Evolutionary conservation across 1,140 invertebrate species (phyloP).

Genomic region (Papilio glaucus): DNA sequence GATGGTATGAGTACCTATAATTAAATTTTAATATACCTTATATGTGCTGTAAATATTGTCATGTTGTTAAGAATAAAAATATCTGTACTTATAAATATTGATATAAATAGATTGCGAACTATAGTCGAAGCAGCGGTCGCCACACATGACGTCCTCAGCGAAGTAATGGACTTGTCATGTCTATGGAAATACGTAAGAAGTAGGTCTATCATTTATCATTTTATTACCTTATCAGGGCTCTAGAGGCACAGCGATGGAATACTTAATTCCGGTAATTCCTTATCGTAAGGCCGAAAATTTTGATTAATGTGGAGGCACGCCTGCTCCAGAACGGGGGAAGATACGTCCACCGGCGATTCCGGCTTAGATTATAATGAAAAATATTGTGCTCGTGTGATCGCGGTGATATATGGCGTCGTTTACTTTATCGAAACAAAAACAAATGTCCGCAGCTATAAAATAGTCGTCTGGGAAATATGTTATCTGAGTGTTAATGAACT

Average conservation of each 20-base stretch:
- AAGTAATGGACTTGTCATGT: slow-evolving; percentile 81
- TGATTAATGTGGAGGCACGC: slow-evolving; percentile 64
- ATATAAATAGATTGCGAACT: slow-evolving; percentile 1
- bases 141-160: slow-evolving; percentile 60
- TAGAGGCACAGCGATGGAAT: slow-evolving; percentile 46
- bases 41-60: too few relatives aligned
- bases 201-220: slow-evolving; percentile 72
- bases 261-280: slow-evolving; percentile 60
- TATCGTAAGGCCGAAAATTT: slow-evolving; percentile 63
- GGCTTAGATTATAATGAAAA: slow-evolving; percentile 66
- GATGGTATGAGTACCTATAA: too few relatives aligned
- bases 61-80: too few relatives aligned
- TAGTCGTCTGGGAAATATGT: slow-evolving; percentile 52
- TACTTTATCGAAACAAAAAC: slow-evolving; percentile 61
- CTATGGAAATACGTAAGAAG: slow-evolving; percentile 72
- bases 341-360: slow-evolving; percentile 50
- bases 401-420: slow-evolving; percentile 46
- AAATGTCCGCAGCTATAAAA: slow-evolving; percentile 51
- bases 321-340: slow-evolving; percentile 40
- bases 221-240: slow-evolving; percentile 62
- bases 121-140: slow-evolving; percentile 30
- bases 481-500: slow-evolving; percentile 73
- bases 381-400: slow-evolving; percentile 51
- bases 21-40: too few relatives aligned
- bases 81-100: too few relatives aligned